Base-by-base conservation (phyloP, 1,140 invertebrate species). In the Adelges cooleyi region DNA sequence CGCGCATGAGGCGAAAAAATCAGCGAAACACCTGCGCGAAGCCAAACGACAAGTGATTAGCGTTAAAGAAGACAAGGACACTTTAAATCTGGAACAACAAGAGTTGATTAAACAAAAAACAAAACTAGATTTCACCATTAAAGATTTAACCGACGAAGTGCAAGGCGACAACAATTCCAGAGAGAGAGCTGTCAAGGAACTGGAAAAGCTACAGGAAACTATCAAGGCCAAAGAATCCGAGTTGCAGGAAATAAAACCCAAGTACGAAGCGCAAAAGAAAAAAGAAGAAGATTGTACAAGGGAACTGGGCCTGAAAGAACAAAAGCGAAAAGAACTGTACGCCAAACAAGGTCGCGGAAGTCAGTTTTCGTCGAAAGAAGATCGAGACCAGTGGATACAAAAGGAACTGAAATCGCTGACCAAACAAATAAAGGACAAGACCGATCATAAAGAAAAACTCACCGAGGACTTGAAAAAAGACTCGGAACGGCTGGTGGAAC, bases 271-370 rank as follows among this genome's bases (percentile, higher is more conserved):
- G 70, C 89, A 95, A 82, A 92, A 95, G 73, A 85, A 86, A 33
- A 82, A 86, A 65, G 96, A 99, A 79, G 94, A 97, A 73, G 89
- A 89, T 68, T 90, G 86, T 73, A 89, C 86, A 0, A 74, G 87
- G 65, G 86, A 89, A 66, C 77, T 99, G 53, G 85, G 86, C 15
- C 77, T 98, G n/a, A 95, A 96, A 75, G 95, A 99, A 75, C 95
- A 98, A 75, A 95, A 96, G 72, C 79, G 94, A 17, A 98, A 98
- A 73, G 97, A 99, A 75, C 75, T 99, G 13, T 98, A 98, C 78
- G 96, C 95, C 0, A 99, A 99, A 75, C 95, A 98, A 78, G 96
- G 96, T 0, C 80, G 95, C 71, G 93, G 93, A 1, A 95, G 91
- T 70, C 95, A 98, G 75, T 99, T 99, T 78, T 92, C 90, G 0